A percentile compares a stretch with the other conserved stretches of the same genome.
Conservation (phyloP, 2,888 invertebrate species). For the Busseola fusca region DNA sequence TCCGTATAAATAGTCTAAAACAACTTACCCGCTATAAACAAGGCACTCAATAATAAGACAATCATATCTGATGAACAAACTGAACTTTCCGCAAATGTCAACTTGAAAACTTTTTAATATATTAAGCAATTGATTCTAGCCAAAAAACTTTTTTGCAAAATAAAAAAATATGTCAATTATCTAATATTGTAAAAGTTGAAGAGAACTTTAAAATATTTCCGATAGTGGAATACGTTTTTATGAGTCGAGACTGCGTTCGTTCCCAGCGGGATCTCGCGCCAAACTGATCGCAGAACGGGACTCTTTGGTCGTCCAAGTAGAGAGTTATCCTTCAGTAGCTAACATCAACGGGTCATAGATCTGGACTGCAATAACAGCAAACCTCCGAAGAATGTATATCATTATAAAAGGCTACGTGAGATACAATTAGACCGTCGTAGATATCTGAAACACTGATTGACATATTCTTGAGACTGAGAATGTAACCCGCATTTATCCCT, state of each 20-base stretch:
- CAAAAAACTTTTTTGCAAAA: background rate
- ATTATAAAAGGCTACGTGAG: slow-evolving; percentile 17
- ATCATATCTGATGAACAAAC: slow-evolving; percentile 42
- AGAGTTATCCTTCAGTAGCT: slow-evolving; percentile 43
- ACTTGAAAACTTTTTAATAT: slow-evolving; percentile 9
- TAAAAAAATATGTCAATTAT: background rate
- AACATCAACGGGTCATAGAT: slow-evolving; percentile 23
- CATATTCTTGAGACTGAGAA: slow-evolving; percentile 1
- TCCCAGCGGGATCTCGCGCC: slow-evolving; percentile 60
- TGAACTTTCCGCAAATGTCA: slow-evolving; percentile 20
- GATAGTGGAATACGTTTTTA: slow-evolving; percentile 16
- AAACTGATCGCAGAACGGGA: slow-evolving; percentile 61
- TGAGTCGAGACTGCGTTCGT: slow-evolving; percentile 55
- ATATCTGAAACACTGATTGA: slow-evolving; percentile 7
- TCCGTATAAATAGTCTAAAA: background rate
- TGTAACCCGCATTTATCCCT: background rate
- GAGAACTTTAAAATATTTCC: slow-evolving; percentile 28
- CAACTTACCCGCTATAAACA: slow-evolving; percentile 61
- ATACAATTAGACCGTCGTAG: slow-evolving; percentile 3
- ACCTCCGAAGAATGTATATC: slow-evolving; percentile 16
- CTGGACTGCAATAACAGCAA: slow-evolving; percentile 40
- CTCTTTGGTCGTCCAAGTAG: slow-evolving; percentile 30
- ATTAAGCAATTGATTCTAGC: background rate
- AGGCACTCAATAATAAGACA: slow-evolving; percentile 49
- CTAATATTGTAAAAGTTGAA: slow-evolving; percentile 12